These are phyloP conservation scores for Drosophila nigrodunni DNA, from an alignment of 1,140 invertebrate genomes.

Conservation along the genomic window DNA sequence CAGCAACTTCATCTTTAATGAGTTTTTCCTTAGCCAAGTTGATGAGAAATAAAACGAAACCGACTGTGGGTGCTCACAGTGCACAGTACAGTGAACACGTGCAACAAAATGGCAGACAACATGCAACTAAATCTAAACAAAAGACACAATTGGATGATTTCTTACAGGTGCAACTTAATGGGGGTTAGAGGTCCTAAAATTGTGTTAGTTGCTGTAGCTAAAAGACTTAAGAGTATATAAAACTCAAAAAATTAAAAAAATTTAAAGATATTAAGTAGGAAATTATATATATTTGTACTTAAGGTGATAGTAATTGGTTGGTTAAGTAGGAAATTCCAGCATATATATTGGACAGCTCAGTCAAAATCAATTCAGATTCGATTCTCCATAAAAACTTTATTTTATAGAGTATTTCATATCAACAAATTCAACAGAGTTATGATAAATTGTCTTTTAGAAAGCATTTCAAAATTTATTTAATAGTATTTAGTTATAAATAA, in stretches of 20 bases:
- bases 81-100: slow-evolving; percentile 17
- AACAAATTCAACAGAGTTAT: no score
- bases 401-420: no score
- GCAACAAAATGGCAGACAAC: slow-evolving; percentile 15
- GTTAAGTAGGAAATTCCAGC: no score
- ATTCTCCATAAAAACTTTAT: no score
- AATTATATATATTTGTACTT: no score
- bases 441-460: no score
- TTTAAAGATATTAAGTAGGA: no score
- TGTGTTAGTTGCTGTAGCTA: not conserved
- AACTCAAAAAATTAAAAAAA: not conserved
- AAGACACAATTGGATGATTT: slow-evolving; percentile 5
- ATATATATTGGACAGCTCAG: no score
- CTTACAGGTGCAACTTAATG: not conserved
- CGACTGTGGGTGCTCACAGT: slow-evolving; percentile 15
- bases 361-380: no score
- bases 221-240: not conserved
- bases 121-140: not conserved
- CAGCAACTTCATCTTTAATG: slow-evolving; percentile 40
- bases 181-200: not conserved
- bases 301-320: no score
- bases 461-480: no score
- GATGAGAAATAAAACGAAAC: not conserved
- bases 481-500: no score
- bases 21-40: slow-evolving; percentile 32